Percentiles rank a stretch among this genome's conserved stretches.
Conservation (phyloP, 2,113 vertebrate species). For the Halcyon malimbica region DNA sequence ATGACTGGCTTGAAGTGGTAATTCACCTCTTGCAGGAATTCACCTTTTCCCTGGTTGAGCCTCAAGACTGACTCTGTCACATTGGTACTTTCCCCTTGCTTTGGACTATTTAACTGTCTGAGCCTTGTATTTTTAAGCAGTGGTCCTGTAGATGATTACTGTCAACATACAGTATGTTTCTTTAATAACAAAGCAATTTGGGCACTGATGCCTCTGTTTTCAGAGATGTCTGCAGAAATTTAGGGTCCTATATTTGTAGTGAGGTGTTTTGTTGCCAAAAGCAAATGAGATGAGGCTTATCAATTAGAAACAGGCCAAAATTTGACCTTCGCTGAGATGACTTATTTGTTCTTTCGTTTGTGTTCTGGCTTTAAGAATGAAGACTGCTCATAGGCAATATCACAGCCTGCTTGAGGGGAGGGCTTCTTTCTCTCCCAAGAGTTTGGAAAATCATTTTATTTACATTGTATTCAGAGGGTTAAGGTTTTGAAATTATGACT, state of each 20-base stretch:
- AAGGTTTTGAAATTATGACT: not conserved
- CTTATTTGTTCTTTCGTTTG: not conserved
- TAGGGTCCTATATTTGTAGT: not conserved
- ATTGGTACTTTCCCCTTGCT: not conserved
- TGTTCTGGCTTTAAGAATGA: not conserved
- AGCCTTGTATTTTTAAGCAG: not conserved
- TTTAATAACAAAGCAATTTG: not conserved
- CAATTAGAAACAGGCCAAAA: not conserved
- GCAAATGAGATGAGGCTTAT: not conserved
- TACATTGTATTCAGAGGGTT: rapidly evolving
- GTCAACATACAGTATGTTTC: not conserved
- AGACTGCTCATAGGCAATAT: not conserved
- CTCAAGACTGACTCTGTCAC: not conserved
- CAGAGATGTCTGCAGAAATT: not conserved
- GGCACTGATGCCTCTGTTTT: not conserved
- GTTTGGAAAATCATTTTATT: not conserved
- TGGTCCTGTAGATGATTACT: not conserved
- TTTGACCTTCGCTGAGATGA: not conserved
- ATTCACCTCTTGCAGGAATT: not conserved
- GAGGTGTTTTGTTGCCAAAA: not conserved
- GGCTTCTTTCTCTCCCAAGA: not conserved
- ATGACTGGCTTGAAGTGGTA: not conserved
- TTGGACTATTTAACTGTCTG: not conserved
- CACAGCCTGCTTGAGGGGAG: not conserved
- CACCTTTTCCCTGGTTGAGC: not conserved